Base-by-base conservation (phyloP, 2,888 invertebrate species). In the Plebejus melissa region DNA sequence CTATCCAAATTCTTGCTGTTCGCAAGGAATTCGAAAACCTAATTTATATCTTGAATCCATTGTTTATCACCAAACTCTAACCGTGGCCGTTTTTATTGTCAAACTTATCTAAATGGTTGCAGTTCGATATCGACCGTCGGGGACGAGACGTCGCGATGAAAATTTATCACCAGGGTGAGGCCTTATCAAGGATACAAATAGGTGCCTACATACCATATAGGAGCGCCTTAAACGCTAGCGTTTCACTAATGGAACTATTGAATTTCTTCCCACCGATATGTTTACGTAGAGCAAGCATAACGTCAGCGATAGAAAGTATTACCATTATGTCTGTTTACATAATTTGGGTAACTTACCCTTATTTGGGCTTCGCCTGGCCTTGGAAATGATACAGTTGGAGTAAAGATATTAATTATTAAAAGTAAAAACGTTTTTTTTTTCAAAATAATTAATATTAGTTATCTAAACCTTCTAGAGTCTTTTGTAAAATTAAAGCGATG, bases 51-150 rank as follows among this genome's bases (percentile, higher is more conserved):
- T 65, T 13, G 13, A 13, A 4, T 65, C 16, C 32, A 65, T 36
- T 50, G 50, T 50, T 72, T 72, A 36, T 72, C 72, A 54, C 22
- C 72, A 72, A 50, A 41, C 46, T 28, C 50, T 72, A 28, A 71
- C 41, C 71, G 82, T 87, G 90, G 90, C 90, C 90, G 87, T 86
- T 91, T 88, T 88, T 88, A 90, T 86, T 89, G 88, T 91, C 85
- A 85, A 75, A 82, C 80, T 85, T 89, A 90, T 91, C 92, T 91
- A 88, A 91, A 91, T 88, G 88, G 85, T 83, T 89, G 89, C 91
- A 89, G 89, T 91, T 89, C 86, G 87, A 82, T 92, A 91, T 92
- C 90, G 82, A 84, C 78, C 82, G 86, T 85, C 88, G 88, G 88
- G 88, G 88, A 90, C 89, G 90, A 91, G 90, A 91, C 87, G 83